Conservation (phyloP, 2,797 vertebrate genomes). For the Emys orbicularis region DNA sequence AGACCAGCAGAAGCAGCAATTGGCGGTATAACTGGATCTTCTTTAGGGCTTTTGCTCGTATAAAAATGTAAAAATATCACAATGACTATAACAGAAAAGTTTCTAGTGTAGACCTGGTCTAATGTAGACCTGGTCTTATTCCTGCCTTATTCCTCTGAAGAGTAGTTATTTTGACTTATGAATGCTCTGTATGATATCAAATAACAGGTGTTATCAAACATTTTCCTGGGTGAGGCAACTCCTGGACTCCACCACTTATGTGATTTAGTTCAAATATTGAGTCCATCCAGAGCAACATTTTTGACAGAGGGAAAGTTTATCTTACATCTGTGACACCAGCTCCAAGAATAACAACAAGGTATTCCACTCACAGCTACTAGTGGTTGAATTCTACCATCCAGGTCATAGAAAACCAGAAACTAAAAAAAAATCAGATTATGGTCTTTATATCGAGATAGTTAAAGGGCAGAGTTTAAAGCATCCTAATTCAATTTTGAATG, state of each 20-base stretch:
- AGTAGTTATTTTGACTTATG: background rate
- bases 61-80: background rate
- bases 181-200: accelerated
- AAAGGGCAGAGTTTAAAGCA: background rate
- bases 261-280: background rate
- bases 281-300: background rate
- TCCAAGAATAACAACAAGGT: accelerated
- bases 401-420: background rate
- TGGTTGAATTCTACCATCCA: background rate
- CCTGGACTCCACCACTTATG: background rate
- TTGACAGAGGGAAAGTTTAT: background rate
- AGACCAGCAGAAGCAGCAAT: background rate
- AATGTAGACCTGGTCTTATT: background rate
- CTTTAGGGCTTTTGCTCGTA: background rate
- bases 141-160: background rate
- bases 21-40: background rate
- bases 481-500: background rate
- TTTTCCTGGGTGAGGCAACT: background rate
- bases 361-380: accelerated
- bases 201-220: background rate
- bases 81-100: background rate
- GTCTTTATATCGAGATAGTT: accelerated
- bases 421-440: background rate
- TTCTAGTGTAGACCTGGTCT: background rate
- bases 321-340: accelerated